These are phyloP conservation scores for Bursaphelenchus okinawaensis DNA, from an alignment of 2,888 invertebrate species.

Conservation along the genomic window DNA sequence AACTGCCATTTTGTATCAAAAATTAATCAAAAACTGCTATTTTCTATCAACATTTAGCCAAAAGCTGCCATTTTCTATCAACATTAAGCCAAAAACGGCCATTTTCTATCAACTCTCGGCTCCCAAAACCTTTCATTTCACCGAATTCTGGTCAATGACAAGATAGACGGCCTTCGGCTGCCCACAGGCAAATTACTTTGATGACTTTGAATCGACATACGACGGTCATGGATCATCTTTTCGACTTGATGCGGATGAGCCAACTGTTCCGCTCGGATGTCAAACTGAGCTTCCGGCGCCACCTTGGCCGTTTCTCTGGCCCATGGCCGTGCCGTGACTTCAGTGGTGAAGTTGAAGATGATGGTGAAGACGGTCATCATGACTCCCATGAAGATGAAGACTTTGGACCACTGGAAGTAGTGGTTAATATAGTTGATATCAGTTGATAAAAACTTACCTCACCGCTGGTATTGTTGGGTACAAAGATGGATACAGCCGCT, in stretches of 20 bases:
- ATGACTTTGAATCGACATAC: not conserved
- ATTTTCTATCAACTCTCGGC: no score
- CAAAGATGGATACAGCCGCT: not conserved
- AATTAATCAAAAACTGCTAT: no score
- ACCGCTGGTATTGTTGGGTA: not conserved
- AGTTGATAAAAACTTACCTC: not conserved
- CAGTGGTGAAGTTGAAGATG: constrained; percentile 7
- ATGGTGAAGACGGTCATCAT: not conserved
- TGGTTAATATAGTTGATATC: no score
- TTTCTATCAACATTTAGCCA: no score
- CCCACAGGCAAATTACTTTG: not conserved
- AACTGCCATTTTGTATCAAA: no score
- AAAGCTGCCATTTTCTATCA: no score
- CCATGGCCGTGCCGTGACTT: not conserved
- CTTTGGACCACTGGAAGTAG: constrained; percentile 2
- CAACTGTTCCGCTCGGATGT: not conserved
- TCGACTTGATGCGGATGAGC: not conserved
- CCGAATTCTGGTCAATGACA: not conserved
- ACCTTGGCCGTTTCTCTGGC: not conserved
- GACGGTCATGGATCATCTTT: not conserved
- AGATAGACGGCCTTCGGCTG: not conserved
- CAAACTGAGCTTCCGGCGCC: not conserved
- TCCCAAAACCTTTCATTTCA: no score
- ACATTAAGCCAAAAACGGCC: no score
- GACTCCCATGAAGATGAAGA: constrained; percentile 1